Evolutionary conservation across 2,113 vertebrate genomes (phyloP).

Genomic region (Microcebus griseorufus): DNA sequence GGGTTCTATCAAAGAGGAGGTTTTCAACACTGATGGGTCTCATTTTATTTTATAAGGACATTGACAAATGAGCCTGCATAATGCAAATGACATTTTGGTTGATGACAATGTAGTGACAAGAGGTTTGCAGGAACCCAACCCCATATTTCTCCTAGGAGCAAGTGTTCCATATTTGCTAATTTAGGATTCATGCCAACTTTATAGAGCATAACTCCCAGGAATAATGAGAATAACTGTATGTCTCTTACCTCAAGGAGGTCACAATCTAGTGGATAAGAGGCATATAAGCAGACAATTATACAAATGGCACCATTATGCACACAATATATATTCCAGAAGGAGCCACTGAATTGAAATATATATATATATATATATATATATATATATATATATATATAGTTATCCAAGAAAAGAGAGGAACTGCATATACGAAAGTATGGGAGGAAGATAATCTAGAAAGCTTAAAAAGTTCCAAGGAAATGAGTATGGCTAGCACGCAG

Average conservation of each 20-base stretch:
- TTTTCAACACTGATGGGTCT: not conserved
- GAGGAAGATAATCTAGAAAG: not conserved
- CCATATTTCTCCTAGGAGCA: not conserved
- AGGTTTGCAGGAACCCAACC: not conserved
- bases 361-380: not conserved
- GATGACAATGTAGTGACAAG: not conserved
- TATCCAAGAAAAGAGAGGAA: not conserved
- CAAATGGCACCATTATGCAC: not conserved
- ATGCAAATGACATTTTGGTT: not conserved
- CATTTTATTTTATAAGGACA: not conserved
- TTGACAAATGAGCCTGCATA: conserved; percentile 18
- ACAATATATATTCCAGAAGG: not conserved
- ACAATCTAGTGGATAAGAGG: not conserved
- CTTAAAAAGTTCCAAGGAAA: not conserved
- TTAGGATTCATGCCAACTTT: not conserved
- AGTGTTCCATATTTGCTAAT: not conserved
- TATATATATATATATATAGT: not conserved
- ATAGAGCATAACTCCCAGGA: not conserved
- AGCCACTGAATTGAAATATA: not conserved
- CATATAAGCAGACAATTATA: not conserved
- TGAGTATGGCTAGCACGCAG: not conserved
- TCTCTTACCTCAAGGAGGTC: not conserved
- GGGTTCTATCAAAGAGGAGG: not conserved
- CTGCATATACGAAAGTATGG: not conserved
- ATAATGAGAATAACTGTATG: not conserved